These are phyloP conservation scores for Heliornis fulica DNA, from an alignment of 2,113 vertebrate species.

Conservation along the genomic window DNA sequence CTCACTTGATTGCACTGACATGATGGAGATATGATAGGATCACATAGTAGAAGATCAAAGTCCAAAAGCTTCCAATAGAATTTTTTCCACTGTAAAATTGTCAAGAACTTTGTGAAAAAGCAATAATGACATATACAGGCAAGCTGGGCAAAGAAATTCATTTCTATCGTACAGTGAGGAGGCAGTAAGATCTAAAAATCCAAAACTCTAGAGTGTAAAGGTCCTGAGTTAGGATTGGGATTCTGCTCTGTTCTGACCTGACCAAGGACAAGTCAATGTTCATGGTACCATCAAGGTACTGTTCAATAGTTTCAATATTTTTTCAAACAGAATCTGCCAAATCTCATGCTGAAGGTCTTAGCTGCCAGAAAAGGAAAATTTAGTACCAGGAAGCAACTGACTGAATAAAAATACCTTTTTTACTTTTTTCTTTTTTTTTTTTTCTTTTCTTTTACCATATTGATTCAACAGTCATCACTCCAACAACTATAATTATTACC, in stretches of 20 bases:
- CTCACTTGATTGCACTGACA: neutral
- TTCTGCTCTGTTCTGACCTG: neutral
- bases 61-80: neutral
- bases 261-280: neutral
- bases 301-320: neutral
- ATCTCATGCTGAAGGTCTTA: neutral
- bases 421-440: no score
- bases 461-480: constrained; percentile 41
- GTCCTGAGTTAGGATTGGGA: neutral
- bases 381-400: neutral
- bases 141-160: neutral
- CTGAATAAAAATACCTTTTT: no score
- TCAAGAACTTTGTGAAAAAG: neutral
- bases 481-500: neutral
- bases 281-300: neutral
- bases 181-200: neutral
- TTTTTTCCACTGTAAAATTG: neutral
- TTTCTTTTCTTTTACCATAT: no score
- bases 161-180: neutral
- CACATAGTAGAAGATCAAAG: neutral
- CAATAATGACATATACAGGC: neutral
- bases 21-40: neutral
- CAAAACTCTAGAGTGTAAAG: neutral
- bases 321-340: neutral
- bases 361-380: neutral